Conservation (phyloP, 2,113 vertebrate genomes). For the Lagopus muta region DNA sequence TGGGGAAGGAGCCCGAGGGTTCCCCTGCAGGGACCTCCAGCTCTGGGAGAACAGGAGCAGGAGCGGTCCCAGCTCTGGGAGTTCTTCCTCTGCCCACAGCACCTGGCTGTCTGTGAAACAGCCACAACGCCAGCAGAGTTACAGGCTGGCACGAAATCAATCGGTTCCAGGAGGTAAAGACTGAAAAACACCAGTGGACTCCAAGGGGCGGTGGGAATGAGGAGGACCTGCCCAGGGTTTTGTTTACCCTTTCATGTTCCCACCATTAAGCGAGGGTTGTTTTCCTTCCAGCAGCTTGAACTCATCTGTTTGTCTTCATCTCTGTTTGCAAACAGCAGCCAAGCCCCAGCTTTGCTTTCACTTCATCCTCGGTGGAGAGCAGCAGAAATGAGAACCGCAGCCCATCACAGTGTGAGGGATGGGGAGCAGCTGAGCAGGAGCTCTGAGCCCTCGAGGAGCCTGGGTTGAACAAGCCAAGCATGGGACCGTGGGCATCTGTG, state of each 20-base stretch:
- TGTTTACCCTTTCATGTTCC: conserved; percentile 77
- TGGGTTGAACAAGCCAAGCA: background rate
- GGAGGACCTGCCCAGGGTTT: conserved; percentile 57
- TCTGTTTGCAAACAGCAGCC: conserved; percentile 66
- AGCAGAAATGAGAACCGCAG: conserved; percentile 16
- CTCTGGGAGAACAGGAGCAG: background rate
- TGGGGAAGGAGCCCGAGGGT: background rate
- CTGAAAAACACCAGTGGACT: conserved; percentile 66
- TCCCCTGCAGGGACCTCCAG: rapidly evolving
- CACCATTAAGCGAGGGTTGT: conserved; percentile 70
- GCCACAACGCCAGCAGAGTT: conserved; percentile 77
- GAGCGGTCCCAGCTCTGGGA: background rate
- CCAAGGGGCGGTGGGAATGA: conserved; percentile 69
- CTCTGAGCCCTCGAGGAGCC: background rate
- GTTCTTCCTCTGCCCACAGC: background rate
- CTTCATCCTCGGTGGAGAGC: background rate
- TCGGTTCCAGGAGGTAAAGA: conserved; percentile 80
- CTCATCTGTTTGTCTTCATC: conserved; percentile 74
- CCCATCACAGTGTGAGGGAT: conserved; percentile 44
- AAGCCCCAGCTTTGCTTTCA: conserved; percentile 59
- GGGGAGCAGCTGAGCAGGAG: conserved; percentile 61
- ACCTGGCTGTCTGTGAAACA: conserved; percentile 80
- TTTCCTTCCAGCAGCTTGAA: conserved; percentile 72
- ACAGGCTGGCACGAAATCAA: conserved; percentile 77
- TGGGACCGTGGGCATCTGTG: background rate